Evolutionary conservation across 2,888 invertebrate species (phyloP), one percentile per base, ranked within the genome.

Genomic region (Anthophora plumipes): DNA sequence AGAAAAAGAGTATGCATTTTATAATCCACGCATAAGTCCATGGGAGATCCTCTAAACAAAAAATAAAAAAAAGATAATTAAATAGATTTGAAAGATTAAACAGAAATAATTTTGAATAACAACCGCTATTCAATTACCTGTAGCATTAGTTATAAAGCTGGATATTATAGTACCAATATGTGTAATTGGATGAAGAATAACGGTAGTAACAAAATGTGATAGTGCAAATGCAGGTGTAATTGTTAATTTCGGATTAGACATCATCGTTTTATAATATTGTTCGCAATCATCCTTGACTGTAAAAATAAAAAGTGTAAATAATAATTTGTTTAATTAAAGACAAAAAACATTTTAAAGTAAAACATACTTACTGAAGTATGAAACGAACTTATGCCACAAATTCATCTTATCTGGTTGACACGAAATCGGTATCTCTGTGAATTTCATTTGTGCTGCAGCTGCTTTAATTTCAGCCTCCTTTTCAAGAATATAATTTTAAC

Each of bases 181-280:
- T 22, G 77, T 12, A 1, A 90, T 4, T n/a, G 92, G 92, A 59
- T 89, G 82, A 5, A 88, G 70, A 12, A 92, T 39, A 20, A 84
- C 64, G 41, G 85, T 84, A 31, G 85, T 80, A 0, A 88, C 41
- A 82, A 92, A 87, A 22, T 92, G 87, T 6, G 89, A 83, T 55
- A 93, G 77, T 31, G 85, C 93, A 67, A 85, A 64, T 1, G 84
- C 81, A n/a, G 93, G 92, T 61, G 92, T 92, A 20, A 93, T 89
- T 86, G 90, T 80, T 20, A 91, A 78, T 22, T 85, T 85, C 31
- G 92, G 89, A 76, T 91, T 89, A 14, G 84, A 74, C 87, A 91
- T 89, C n/a, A 82, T 70, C 5, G 89, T 85, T 83, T 90, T 83
- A 61, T 86, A 88, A 74, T 92, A 92, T 72, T 90, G 86, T 50